phyloP scores from a whole-genome alignment of 1,140 invertebrate genomes.

The Eurosta solidaginis region DNA sequence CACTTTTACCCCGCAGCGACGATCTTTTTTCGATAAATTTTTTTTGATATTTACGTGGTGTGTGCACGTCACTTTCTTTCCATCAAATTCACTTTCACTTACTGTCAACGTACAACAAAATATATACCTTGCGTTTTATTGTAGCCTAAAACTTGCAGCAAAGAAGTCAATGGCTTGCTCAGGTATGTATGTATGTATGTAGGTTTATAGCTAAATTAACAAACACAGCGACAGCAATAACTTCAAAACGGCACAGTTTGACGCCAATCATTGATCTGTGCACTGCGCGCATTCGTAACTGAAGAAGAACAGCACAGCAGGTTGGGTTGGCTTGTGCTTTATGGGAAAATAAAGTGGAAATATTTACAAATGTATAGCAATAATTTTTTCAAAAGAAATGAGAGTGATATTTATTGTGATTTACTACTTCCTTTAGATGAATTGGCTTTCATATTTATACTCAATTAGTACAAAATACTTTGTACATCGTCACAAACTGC shows the following conservation, averaged over 20 bases:
- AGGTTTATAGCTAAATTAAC: neutral
- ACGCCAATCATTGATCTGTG: neutral
- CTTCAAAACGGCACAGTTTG: neutral
- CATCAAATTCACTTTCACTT: constrained; percentile 26
- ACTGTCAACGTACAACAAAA: neutral
- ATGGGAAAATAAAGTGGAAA: neutral
- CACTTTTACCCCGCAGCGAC: neutral
- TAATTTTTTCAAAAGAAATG: neutral
- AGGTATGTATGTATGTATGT: too few species aligned
- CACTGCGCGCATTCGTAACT: neutral
- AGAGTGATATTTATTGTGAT: too few species aligned
- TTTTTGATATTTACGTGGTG: neutral
- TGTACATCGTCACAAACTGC: too few species aligned
- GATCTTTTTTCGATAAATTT: neutral
- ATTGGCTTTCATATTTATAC: too few species aligned
- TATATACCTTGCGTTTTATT: neutral
- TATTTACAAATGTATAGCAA: neutral
- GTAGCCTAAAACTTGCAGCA: neutral
- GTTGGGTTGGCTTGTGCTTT: neutral
- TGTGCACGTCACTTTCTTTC: constrained; percentile 14
- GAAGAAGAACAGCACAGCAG: neutral
- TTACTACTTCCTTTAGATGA: too few species aligned
- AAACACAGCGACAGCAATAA: neutral
- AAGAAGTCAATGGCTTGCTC: neutral
- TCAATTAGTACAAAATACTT: too few species aligned